These are phyloP conservation scores for Drosophila orena DNA, from an alignment of 1,140 invertebrate genomes.

Conservation along the genomic window DNA sequence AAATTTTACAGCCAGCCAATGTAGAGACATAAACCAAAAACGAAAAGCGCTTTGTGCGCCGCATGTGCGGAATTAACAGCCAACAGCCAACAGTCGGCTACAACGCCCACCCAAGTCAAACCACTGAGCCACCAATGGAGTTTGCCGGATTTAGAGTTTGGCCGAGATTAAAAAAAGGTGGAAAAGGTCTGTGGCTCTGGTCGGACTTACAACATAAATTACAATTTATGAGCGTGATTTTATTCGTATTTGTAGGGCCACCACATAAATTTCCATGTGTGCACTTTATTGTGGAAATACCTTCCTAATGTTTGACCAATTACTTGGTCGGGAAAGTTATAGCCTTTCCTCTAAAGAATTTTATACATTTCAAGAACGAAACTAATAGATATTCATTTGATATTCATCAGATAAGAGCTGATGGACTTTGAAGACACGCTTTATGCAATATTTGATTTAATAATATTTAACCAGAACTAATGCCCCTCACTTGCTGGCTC, in stretches of 20 bases:
- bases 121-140: slow-evolving; percentile 11
- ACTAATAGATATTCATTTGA: too few species aligned
- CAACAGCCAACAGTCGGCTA: slow-evolving; percentile 24
- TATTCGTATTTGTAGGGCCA: slow-evolving; percentile 1
- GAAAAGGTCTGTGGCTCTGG: neutral
- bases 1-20: slow-evolving; percentile 59
- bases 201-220: slow-evolving; percentile 23
- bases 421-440: too few species aligned
- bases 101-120: slow-evolving; percentile 24
- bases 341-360: neutral
- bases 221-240: slow-evolving; percentile 31
- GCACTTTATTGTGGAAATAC: slow-evolving; percentile 23
- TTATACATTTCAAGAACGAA: too few species aligned
- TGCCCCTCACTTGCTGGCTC: too few species aligned
- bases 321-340: neutral
- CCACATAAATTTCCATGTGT: slow-evolving; percentile 27
- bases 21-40: slow-evolving; percentile 51
- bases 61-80: slow-evolving; percentile 53
- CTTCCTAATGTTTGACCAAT: slow-evolving; percentile 1
- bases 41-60: slow-evolving; percentile 19
- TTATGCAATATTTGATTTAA: too few species aligned
- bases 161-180: slow-evolving; percentile 25
- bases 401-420: too few species aligned
- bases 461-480: too few species aligned
- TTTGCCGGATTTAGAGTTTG: slow-evolving; percentile 21